These are phyloP conservation scores for Anneissia japonica DNA, from an alignment of 35 echinoderm and acorn worm genomes.

Conservation along the genomic window DNA sequence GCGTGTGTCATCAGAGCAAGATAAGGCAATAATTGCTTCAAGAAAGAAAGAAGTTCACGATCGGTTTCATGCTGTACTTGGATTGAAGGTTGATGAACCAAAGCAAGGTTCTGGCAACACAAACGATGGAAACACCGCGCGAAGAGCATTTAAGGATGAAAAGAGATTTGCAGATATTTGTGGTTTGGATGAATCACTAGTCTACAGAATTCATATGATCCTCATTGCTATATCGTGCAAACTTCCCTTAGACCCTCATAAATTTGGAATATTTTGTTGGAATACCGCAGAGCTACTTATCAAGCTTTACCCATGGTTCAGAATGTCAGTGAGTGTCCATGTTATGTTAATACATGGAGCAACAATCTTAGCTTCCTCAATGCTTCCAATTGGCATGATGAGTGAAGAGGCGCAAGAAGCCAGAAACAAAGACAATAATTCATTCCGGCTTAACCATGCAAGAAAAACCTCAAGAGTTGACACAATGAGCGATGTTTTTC, in stretches of 20 bases:
- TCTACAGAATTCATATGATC: constrained; percentile 41
- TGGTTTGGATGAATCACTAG: constrained; percentile 33
- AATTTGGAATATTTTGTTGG: constrained; percentile 42
- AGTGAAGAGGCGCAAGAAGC: constrained; percentile 55
- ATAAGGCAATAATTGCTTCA: constrained; percentile 22
- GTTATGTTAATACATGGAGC: constrained; percentile 45
- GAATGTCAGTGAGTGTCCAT: constrained; percentile 51
- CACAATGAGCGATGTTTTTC: constrained; percentile 52
- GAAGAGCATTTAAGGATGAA: constrained; percentile 52
- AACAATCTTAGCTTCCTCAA: constrained; percentile 15
- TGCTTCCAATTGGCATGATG: constrained; percentile 50
- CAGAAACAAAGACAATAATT: constrained; percentile 48
- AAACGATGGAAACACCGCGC: constrained; percentile 53
- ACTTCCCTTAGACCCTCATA: constrained; percentile 18
- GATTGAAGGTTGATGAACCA: constrained; percentile 53
- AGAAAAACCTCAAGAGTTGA: constrained; percentile 19
- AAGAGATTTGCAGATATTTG: constrained; percentile 33
- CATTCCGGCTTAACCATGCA: constrained; percentile 26
- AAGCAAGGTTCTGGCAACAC: constrained; percentile 52
- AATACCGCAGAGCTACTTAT: constrained; percentile 37
- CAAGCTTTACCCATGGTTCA: constrained; percentile 47
- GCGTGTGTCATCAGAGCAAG: constrained; percentile 10
- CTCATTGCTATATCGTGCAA: constrained; percentile 21
- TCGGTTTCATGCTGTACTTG: constrained; percentile 44
- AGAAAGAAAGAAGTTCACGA: constrained; percentile 42